These are phyloP conservation scores for Ectropis crepuscularia DNA, from an alignment of 2,888 invertebrate genomes.

Conservation along the genomic window DNA sequence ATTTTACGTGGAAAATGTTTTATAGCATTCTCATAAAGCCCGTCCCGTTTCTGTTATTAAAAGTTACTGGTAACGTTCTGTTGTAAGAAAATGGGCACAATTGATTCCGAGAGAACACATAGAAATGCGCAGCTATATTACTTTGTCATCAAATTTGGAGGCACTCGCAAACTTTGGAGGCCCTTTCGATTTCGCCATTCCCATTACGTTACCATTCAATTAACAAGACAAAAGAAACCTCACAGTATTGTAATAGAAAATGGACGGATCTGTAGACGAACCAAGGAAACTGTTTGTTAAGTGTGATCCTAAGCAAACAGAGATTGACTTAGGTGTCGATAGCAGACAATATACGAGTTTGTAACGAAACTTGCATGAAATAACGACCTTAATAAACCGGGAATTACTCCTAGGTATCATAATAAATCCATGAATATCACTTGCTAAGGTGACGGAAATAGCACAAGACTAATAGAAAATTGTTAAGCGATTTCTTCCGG, in stretches of 20 bases:
- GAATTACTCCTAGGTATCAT: too few relatives aligned
- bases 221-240: slow-evolving; percentile 21
- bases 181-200: slow-evolving; percentile 11
- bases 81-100: neutral
- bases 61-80: neutral
- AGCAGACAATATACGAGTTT: neutral
- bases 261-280: slow-evolving; percentile 6
- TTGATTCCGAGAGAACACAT: neutral
- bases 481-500: too few relatives aligned
- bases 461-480: too few relatives aligned
- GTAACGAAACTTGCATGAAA: neutral
- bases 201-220: slow-evolving; percentile 15
- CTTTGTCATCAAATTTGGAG: slow-evolving; percentile 1
- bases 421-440: too few relatives aligned
- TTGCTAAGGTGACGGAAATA: too few relatives aligned
- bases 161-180: slow-evolving; percentile 5
- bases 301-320: slow-evolving; percentile 15
- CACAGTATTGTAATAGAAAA: slow-evolving; percentile 11
- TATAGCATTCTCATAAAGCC: neutral
- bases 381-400: too few relatives aligned
- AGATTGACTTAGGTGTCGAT: slow-evolving; percentile 3
- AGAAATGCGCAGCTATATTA: neutral
- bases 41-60: neutral
- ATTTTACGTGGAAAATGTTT: neutral
- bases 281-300: neutral